Percentiles rank a stretch among this genome's conserved stretches.
phyloP scores from a whole-genome alignment of 2,797 vertebrate genomes.

The Centroberyx gerrardi region DNA sequence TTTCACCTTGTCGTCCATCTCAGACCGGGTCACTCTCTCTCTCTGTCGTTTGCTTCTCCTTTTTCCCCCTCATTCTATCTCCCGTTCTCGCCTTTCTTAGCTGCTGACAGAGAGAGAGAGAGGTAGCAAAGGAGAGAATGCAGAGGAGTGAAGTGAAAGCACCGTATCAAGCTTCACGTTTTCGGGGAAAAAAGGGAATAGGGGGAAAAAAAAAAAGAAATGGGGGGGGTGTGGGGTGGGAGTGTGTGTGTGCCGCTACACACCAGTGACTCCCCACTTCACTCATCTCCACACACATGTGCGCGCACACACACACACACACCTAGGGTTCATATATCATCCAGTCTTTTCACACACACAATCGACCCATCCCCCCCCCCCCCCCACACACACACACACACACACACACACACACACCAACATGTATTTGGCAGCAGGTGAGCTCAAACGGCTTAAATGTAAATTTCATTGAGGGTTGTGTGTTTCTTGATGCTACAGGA shows the following conservation, averaged over 20 bases:
- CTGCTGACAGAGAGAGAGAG: background rate
- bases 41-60: too few relatives aligned
- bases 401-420: background rate
- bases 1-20: too few relatives aligned
- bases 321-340: conserved; percentile 42
- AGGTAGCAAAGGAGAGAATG: background rate
- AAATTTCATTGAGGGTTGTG: too few relatives aligned
- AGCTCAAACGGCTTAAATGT: too few relatives aligned
- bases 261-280: conserved; percentile 71
- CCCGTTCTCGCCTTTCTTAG: background rate
- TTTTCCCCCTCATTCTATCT: background rate
- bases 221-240: conserved; percentile 20
- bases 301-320: conserved; percentile 19
- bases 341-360: conserved; percentile 6
- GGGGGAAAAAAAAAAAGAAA: conserved; percentile 9
- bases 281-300: conserved; percentile 37
- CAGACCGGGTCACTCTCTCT: background rate
- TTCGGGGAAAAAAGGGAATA: conserved; percentile 3
- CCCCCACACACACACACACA: background rate
- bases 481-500: too few relatives aligned
- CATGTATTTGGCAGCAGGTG: too few relatives aligned
- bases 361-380: background rate
- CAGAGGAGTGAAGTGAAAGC: conserved; percentile 14
- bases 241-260: conserved; percentile 70
- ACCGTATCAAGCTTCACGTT: conserved; percentile 8